phyloP scores from a whole-genome alignment of 2,113 vertebrate genomes.

The Herpetotheres cachinnans region DNA sequence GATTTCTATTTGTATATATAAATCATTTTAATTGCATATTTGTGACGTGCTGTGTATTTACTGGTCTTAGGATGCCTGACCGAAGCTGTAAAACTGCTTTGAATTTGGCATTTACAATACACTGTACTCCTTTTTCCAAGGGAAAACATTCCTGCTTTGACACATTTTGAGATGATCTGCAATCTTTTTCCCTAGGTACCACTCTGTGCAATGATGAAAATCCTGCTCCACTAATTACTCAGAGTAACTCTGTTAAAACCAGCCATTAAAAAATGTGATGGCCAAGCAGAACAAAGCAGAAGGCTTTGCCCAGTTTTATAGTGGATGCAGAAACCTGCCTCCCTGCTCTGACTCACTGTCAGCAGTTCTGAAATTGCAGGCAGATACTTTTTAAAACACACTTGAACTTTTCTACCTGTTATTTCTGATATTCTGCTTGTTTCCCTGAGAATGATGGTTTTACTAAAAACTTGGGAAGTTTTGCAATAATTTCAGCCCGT shows the following conservation, averaged over 20 bases:
- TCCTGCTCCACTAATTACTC: not conserved
- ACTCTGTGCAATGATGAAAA: not conserved
- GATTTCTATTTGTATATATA: not conserved
- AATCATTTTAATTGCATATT: not conserved
- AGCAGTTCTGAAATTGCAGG: not conserved
- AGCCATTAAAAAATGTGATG: not conserved
- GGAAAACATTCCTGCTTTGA: not conserved
- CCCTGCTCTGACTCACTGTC: not conserved
- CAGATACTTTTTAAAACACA: not conserved
- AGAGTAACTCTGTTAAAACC: not conserved
- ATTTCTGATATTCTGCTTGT: not conserved
- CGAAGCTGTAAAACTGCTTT: not conserved
- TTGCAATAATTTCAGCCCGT: not conserved
- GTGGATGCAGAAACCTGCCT: not conserved
- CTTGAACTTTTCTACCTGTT: not conserved
- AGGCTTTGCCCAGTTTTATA: not conserved
- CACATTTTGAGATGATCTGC: not conserved
- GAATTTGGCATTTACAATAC: not conserved
- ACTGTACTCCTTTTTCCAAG: not conserved
- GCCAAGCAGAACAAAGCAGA: not conserved
- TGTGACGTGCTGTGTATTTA: not conserved
- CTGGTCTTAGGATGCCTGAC: not conserved
- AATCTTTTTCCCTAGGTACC: not conserved
- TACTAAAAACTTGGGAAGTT: not conserved
- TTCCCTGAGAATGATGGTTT: not conserved